Evolutionary conservation across 2,113 vertebrate species (phyloP).

Genomic region (Lycocorax pyrrhopterus): DNA sequence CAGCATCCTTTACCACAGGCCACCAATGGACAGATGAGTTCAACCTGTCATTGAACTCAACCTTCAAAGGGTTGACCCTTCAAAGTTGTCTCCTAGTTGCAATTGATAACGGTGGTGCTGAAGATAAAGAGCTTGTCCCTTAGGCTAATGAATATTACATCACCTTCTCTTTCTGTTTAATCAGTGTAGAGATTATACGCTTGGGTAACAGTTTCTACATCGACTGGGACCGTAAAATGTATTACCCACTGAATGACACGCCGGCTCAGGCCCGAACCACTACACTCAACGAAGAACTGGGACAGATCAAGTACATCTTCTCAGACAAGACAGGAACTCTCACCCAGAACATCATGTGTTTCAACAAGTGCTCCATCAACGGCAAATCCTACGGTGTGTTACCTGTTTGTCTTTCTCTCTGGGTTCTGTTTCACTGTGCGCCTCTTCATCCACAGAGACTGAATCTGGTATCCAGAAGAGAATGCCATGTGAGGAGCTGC

Average conservation of each 20-base stretch:
- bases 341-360: constrained; percentile 96
- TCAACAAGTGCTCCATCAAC: constrained; percentile 91
- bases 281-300: constrained; percentile 94
- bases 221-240: constrained; percentile 96
- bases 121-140: background rate
- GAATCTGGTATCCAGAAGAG: background rate
- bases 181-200: constrained; percentile 93
- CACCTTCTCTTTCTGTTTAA: background rate
- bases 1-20: background rate
- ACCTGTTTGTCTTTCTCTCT: background rate
- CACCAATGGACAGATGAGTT: background rate
- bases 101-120: background rate
- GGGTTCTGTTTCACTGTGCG: background rate
- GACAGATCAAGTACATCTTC: constrained; percentile 95
- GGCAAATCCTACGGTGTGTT: constrained; percentile 84
- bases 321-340: constrained; percentile 97
- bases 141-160: background rate
- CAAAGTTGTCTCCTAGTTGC: background rate
- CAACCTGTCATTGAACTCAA: background rate
- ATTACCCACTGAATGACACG: constrained; percentile 79
- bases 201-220: constrained; percentile 95
- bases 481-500: background rate
- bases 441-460: background rate
- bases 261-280: constrained; percentile 90
- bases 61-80: background rate